Evolutionary conservation across 2,888 invertebrate genomes (phyloP).

Genomic region (Aphodius sticticus): DNA sequence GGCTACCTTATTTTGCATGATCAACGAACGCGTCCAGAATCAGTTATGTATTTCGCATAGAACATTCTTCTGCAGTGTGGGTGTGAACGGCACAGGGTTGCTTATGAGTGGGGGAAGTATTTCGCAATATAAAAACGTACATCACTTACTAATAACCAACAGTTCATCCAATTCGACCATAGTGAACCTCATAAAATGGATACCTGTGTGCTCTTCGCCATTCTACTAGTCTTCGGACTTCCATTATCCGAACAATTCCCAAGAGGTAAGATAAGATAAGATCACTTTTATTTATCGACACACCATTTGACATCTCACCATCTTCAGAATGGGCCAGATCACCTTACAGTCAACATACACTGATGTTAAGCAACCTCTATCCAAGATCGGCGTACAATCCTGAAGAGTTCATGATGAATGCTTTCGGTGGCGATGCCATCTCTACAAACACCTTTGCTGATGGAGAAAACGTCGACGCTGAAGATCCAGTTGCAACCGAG

Average conservation of each 20-base stretch:
- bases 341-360: slow-evolving; percentile 50
- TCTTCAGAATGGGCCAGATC: slow-evolving; percentile 30
- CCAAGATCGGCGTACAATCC: slow-evolving; percentile 45
- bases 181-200: slow-evolving; percentile 17
- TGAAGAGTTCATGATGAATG: slow-evolving; percentile 55
- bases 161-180: slow-evolving; percentile 12
- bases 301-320: not conserved
- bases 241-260: slow-evolving; percentile 10
- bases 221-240: slow-evolving; percentile 30
- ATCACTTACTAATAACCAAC: slow-evolving; percentile 20
- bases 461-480: slow-evolving; percentile 38
- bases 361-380: slow-evolving; percentile 53
- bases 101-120: slow-evolving; percentile 47
- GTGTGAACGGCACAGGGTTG: slow-evolving; percentile 48
- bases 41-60: slow-evolving; percentile 48
- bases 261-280: slow-evolving; percentile 9
- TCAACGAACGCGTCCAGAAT: slow-evolving; percentile 52
- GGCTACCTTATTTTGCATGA: slow-evolving; percentile 56
- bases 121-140: slow-evolving; percentile 51
- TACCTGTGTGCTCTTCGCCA: slow-evolving; percentile 10
- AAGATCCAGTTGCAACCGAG: slow-evolving; percentile 39
- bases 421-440: slow-evolving; percentile 57
- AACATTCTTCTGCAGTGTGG: slow-evolving; percentile 48
- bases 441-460: slow-evolving; percentile 57
- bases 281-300: not conserved